A percentile compares a stretch with the other conserved stretches of the same genome.
phyloP scores from a whole-genome alignment of 2,888 invertebrate species.

The Apamea sordens region DNA sequence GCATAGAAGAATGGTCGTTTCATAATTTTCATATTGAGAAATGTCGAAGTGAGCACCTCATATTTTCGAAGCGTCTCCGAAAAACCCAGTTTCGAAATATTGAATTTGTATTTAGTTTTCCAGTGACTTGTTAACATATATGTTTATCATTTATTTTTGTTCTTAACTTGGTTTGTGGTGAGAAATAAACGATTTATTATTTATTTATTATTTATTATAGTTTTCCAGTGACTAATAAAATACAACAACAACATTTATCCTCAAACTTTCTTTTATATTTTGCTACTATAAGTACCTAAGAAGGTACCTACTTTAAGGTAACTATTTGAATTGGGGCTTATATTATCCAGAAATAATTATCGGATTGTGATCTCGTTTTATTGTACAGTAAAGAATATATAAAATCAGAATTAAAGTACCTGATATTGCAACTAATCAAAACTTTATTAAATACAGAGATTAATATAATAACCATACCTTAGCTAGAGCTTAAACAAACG shows the following conservation, averaged over 20 bases:
- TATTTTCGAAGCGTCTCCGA: neutral
- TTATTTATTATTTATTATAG: no score
- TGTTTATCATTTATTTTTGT: no score
- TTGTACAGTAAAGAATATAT: constrained; percentile 27
- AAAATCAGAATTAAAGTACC: constrained; percentile 13
- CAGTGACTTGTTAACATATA: no score
- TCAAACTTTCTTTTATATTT: constrained; percentile 20
- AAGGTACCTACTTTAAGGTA: constrained; percentile 3
- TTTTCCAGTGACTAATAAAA: neutral
- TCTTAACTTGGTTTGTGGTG: no score
- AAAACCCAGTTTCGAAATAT: constrained; percentile 7
- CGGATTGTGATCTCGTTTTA: constrained; percentile 34
- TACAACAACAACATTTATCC: neutral
- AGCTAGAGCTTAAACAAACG: constrained; percentile 9
- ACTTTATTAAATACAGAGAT: constrained; percentile 3
- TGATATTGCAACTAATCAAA: constrained; percentile 25
- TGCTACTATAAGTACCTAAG: neutral
- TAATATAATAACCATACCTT: constrained; percentile 9
- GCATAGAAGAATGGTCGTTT: constrained; percentile 7
- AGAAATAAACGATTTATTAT: no score
- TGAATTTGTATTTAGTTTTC: neutral
- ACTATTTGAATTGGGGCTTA: constrained; percentile 14
- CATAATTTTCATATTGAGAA: constrained; percentile 19
- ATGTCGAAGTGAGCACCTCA: neutral
- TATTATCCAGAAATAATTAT: constrained; percentile 2